Evolutionary conservation across 2,888 invertebrate genomes (phyloP), one percentile per base, ranked within the genome.

Genomic region (Acleris cristana): DNA sequence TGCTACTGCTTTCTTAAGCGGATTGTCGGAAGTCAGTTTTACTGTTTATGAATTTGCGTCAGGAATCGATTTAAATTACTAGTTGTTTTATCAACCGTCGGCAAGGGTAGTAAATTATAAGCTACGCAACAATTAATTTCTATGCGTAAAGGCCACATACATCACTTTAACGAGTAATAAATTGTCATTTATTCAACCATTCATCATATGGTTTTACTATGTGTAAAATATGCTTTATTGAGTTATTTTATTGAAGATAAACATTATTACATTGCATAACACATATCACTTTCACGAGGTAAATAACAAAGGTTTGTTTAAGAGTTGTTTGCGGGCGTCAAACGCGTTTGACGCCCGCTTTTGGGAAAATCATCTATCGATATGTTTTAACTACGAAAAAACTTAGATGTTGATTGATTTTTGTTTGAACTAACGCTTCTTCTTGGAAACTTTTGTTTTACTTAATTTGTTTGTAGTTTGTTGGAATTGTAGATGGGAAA

Each of bases 121-220:
- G 40, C 21, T 23, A 34, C 44, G 21, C 44, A 53, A 48, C 34
- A 26, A 51, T 60, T 49, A 61, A 61, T 56, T 16, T 48, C 8
- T 34, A 34, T 19, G 60, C 55, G 26, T 19, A n/a, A 44, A 60
- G 34, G 26, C 26, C 40, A n/a, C 60, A 56, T 60, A 54, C 23
- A 60, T 65, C 60, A 65, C 49, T 26, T 65, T 60, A 60, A 60
- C 44, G 60, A 55, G 23, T 60, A 60, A 65, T 65, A 56, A 56
- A 65, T 65, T 49, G 55, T 56, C 60, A 51, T 26, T 56, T 19
- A 65, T 56, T 48, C 40, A 65, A 44, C 60, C 55, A 51, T 65
- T 61, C 55, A 55, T 65, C 51, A 55, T 49, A 26, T 61, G 19
- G 65, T 19, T 51, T 34, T 58, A 40, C 10, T 48, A 54, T 54